A percentile compares a stretch with the other conserved stretches of the same genome.
phyloP scores from a whole-genome alignment of 2,113 vertebrate species.

The Acanthochromis polyacanthus region DNA sequence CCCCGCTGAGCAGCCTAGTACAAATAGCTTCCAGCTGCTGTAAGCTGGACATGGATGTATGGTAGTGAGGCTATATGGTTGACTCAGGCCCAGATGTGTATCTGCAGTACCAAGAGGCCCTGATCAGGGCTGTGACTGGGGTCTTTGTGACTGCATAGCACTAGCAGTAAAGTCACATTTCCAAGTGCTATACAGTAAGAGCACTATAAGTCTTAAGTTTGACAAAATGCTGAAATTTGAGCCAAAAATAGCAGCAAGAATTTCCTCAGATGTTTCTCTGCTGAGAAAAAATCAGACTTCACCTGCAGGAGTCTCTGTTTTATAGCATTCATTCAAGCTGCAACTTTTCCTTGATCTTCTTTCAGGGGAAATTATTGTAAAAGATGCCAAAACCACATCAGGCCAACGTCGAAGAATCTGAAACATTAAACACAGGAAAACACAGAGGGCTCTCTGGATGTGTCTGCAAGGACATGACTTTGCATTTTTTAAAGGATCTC shows the following conservation, averaged over 20 bases:
- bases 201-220: background rate
- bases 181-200: background rate
- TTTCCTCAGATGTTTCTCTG: conserved; percentile 8
- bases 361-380: background rate
- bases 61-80: conserved; percentile 3
- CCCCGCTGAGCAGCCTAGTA: background rate
- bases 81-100: conserved; percentile 54
- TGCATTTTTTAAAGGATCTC: no score
- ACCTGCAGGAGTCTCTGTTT: conserved; percentile 10
- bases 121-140: background rate
- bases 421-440: background rate
- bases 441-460: no score
- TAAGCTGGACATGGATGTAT: conserved; percentile 8
- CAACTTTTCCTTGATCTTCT: background rate
- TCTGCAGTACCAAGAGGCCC: conserved; percentile 36
- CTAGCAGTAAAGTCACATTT: background rate
- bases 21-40: conserved; percentile 68
- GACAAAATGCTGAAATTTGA: background rate
- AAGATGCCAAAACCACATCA: conserved; percentile 1
- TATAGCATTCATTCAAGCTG: conserved; percentile 2
- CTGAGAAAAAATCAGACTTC: background rate
- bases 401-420: background rate
- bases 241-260: background rate
- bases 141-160: conserved; percentile 14
- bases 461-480: no score